Base-by-base conservation (phyloP, 2,888 invertebrate genomes). In the Steromphala cineraria region DNA sequence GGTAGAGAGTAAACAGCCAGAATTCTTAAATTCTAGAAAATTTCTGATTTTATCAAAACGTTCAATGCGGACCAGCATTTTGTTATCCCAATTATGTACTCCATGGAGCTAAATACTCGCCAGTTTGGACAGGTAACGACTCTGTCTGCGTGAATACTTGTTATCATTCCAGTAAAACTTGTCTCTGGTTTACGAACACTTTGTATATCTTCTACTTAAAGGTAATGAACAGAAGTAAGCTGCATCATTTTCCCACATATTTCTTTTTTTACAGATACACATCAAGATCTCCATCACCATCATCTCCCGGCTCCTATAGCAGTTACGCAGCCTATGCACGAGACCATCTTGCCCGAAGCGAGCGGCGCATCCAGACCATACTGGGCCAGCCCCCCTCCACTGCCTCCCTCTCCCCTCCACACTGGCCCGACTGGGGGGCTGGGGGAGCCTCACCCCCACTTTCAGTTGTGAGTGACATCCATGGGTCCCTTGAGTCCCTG, bases 321-420 rank as follows among this genome's bases (percentile, higher is more conserved):
- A 87, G 86, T 4, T 90, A 87, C 81, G 86, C 88, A 21, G 88
- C 86, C 52, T 90, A 89, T 78, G 88, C 89, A 7, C 71, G 87
- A 28, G 89, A 89, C 83, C 84, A 87, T 75, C 78, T 89, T 28
- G 80, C 87, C 46, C 85, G 86, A 40, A 84, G 85, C 52, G 87
- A 88, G 76, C 85, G 89, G 17, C 77, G 76, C 8, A 82, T 83
- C 52, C 67, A 82, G 76, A 75, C 80, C 4, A 53, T 82, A 36
- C 24, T 81, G 24, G 24, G 19, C 28, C 36, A 1, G n/a, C 10
- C 31, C 1, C 77, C 56, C 5, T 24, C 21, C 21, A 55, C 24
- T 52, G 52, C 53, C 46, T 13, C 28, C 28, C 28, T 5, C 31
- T 46, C 46, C 21, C 74, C 74, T 74, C 74, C 13, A 1, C 36